Evolutionary conservation across 2,797 vertebrate species (phyloP).

Genomic region (Chromobotia macracanthus): DNA sequence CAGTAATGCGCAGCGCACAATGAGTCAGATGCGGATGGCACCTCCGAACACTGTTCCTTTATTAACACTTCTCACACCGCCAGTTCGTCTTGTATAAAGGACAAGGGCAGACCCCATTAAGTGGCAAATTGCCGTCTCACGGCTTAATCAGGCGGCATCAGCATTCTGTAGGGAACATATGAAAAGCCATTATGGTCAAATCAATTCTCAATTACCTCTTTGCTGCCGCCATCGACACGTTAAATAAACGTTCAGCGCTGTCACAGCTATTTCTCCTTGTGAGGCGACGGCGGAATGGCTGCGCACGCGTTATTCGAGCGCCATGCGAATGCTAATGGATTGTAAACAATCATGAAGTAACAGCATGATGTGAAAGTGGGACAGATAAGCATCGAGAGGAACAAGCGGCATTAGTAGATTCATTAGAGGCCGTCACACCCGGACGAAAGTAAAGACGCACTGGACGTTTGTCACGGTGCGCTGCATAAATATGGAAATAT

Average conservation of each 20-base stretch:
- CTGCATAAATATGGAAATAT: neutral
- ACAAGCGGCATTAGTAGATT: slow-evolving; percentile 57
- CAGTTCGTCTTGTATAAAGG: slow-evolving; percentile 60
- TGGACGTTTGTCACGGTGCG: neutral
- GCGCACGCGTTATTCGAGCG: slow-evolving; percentile 46
- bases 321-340: slow-evolving; percentile 55
- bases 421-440: slow-evolving; percentile 51
- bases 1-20: slow-evolving; percentile 17
- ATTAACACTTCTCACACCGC: slow-evolving; percentile 50
- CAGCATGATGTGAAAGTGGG: slow-evolving; percentile 46
- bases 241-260: slow-evolving; percentile 66
- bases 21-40: slow-evolving; percentile 28
- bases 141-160: slow-evolving; percentile 64
- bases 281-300: slow-evolving; percentile 54
- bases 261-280: slow-evolving; percentile 50
- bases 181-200: slow-evolving; percentile 70
- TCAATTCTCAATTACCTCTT: slow-evolving; percentile 71
- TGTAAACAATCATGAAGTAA: slow-evolving; percentile 60
- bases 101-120: slow-evolving; percentile 69
- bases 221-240: slow-evolving; percentile 60
- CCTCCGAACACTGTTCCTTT: slow-evolving; percentile 45
- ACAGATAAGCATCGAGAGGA: slow-evolving; percentile 50
- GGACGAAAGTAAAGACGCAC: slow-evolving; percentile 5
- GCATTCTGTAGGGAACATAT: slow-evolving; percentile 66
- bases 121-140: slow-evolving; percentile 66